Evolutionary conservation across 2,113 vertebrate genomes (phyloP).

Genomic region (Psilopogon haemacephalus): DNA sequence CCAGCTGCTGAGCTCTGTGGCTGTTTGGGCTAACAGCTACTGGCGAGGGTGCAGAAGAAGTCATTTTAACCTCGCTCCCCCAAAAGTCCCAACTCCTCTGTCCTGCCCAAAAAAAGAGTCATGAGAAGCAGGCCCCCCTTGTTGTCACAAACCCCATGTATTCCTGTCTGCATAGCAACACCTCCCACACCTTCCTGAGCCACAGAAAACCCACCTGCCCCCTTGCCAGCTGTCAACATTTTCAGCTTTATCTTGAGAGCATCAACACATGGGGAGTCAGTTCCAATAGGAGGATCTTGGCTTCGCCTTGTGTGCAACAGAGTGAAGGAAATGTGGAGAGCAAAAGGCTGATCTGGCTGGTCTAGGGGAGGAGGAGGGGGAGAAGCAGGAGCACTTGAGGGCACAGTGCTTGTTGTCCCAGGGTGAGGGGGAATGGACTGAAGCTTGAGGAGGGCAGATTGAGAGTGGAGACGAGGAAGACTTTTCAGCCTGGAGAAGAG

Average conservation of each 20-base stretch:
- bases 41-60: conserved; percentile 5
- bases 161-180: conserved; percentile 49
- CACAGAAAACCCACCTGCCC: conserved; percentile 63
- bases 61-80: neutral
- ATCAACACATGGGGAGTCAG: conserved; percentile 63
- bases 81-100: conserved; percentile 24
- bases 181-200: conserved; percentile 66
- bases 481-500: too few species aligned
- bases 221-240: conserved; percentile 68
- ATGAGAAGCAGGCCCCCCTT: conserved; percentile 37
- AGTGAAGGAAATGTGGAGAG: neutral
- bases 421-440: too few species aligned
- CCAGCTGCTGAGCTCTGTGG: neutral
- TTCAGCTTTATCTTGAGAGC: conserved; percentile 67
- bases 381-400: neutral
- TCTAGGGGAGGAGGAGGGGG: neutral
- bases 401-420: neutral
- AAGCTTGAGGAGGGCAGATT: too few species aligned
- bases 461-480: too few species aligned
- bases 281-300: conserved; percentile 52
- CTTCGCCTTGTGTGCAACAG: neutral
- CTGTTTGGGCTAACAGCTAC: neutral
- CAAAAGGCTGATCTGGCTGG: neutral
- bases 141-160: conserved; percentile 33
- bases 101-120: conserved; percentile 28